Conservation (phyloP, 2,113 vertebrate genomes). For the Pongo abelii region DNA sequence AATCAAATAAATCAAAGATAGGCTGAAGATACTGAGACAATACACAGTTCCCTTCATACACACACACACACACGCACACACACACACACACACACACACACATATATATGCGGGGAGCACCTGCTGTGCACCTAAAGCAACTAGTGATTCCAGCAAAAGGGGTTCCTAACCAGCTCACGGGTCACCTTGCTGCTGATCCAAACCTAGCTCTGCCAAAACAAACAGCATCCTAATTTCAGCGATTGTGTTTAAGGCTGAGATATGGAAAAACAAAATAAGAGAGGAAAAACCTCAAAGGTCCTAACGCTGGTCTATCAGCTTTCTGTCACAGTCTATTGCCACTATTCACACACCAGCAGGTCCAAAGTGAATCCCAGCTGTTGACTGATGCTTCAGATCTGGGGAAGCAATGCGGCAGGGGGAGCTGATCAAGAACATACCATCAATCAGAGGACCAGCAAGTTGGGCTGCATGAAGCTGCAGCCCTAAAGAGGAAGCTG, state of each 20-base stretch:
- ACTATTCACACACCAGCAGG: not conserved
- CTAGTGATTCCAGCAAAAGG: not conserved
- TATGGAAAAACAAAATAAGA: not conserved
- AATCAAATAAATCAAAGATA: not conserved
- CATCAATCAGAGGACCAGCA: not conserved
- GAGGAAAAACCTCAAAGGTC: not conserved
- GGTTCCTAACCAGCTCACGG: fast-evolving
- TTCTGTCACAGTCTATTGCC: fast-evolving
- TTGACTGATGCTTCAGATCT: fast-evolving
- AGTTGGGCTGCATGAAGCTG: not conserved
- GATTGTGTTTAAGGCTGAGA: not conserved
- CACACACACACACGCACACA: not conserved
- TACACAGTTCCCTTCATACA: not conserved
- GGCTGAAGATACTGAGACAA: not conserved
- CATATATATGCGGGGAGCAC: fast-evolving
- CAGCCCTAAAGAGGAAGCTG: not conserved
- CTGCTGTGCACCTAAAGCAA: not conserved
- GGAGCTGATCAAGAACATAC: not conserved
- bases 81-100: fast-evolving
- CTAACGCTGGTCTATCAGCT: not conserved
- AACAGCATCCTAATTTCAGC: not conserved
- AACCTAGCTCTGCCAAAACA: not conserved
- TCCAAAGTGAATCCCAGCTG: not conserved
- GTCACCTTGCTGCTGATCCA: not conserved
- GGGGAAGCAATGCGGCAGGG: no score